A percentile compares a stretch with the other conserved stretches of the same genome.
phyloP scores from a whole-genome alignment of 2,797 vertebrate genomes.

The Parauchenoglanis punctatus region DNA sequence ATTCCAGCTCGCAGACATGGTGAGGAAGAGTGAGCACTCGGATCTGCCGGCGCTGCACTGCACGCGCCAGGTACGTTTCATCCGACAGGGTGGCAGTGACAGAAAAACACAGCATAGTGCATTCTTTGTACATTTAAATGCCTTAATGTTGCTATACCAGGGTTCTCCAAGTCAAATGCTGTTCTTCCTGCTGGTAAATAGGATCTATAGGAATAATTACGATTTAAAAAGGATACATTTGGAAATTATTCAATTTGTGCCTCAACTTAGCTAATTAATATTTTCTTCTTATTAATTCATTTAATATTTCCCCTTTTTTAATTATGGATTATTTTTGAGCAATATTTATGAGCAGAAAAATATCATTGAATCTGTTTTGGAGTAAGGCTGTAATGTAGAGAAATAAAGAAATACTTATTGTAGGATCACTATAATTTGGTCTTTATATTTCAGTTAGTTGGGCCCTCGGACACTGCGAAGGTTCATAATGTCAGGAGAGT shows the following conservation, averaged over 20 bases:
- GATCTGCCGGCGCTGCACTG: slow-evolving; percentile 72
- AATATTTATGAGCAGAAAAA: neutral
- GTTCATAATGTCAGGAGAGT: neutral
- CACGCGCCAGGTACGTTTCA: slow-evolving; percentile 69
- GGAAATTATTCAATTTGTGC: too few relatives aligned
- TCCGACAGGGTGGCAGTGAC: too few relatives aligned
- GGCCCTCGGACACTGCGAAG: neutral
- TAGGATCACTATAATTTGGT: neutral
- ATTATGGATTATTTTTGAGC: neutral
- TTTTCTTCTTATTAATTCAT: neutral
- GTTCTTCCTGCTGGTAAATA: neutral
- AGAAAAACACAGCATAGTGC: neutral
- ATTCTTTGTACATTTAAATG: neutral
- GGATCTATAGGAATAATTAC: neutral
- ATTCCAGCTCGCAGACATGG: slow-evolving; percentile 73
- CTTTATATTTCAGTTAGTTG: neutral
- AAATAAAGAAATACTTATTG: neutral
- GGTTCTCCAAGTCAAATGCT: neutral
- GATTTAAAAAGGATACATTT: neutral
- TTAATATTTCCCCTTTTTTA: neutral
- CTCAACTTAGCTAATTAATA: neutral
- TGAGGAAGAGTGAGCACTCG: slow-evolving; percentile 68
- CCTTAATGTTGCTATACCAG: neutral
- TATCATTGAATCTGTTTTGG: neutral
- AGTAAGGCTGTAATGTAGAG: neutral